Conservation (phyloP, 2,888 invertebrate species). For the Shargacucullia verbasci region DNA sequence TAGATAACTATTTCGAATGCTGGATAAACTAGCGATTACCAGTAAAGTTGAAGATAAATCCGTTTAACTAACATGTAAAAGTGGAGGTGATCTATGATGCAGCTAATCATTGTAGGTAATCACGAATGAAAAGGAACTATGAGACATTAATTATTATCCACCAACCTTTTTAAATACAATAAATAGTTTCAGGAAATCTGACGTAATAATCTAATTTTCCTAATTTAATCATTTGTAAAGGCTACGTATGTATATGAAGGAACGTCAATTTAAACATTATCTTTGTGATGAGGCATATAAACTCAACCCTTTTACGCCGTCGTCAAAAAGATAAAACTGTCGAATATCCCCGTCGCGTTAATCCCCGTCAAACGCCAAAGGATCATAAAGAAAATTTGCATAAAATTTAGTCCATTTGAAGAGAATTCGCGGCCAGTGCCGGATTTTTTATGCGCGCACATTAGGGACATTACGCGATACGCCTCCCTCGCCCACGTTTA, state of each 20-base stretch:
- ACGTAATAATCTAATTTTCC: constrained; percentile 25
- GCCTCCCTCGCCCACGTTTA: constrained; percentile 63
- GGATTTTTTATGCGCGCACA: constrained; percentile 77
- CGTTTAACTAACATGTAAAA: no score
- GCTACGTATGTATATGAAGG: constrained; percentile 26
- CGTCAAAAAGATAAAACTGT: constrained; percentile 66
- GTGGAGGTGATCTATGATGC: no score
- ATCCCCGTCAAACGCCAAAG: constrained; percentile 75
- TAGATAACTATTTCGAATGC: no score
- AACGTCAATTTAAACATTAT: constrained; percentile 47
- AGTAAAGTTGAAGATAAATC: no score
- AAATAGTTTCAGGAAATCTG: constrained; percentile 3
- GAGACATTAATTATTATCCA: no score
- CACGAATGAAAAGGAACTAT: no score
- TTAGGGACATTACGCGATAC: constrained; percentile 77
- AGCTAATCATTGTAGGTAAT: no score
- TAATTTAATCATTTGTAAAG: constrained; percentile 45
- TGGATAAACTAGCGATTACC: no score
- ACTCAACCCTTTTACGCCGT: constrained; percentile 51
- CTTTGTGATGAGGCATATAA: constrained; percentile 46
- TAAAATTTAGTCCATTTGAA: constrained; percentile 77
- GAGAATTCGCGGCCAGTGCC: constrained; percentile 70
- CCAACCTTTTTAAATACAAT: no score
- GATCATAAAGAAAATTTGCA: constrained; percentile 80
- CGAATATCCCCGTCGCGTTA: constrained; percentile 66